A percentile compares a stretch with the other conserved stretches of the same genome.
Evolutionary conservation across 1,140 invertebrate species (phyloP).

Genomic region (Tyrophagus putrescentiae): DNA sequence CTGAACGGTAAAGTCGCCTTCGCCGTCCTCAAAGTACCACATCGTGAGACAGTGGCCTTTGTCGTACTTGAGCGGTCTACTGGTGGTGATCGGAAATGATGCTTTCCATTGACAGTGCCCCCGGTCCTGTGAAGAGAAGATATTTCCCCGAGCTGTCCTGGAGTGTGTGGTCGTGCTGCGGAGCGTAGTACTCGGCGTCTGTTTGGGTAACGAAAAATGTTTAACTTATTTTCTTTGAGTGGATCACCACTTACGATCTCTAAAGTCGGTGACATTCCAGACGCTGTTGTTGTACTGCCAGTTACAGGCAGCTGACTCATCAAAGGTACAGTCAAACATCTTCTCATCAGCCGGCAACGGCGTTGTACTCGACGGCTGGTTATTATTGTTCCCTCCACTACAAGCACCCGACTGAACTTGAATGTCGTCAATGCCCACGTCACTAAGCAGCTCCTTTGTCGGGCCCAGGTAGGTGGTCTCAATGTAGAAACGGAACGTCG

Average conservation of each 20-base stretch:
- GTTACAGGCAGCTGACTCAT: not conserved
- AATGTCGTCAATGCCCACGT: conserved; percentile 14
- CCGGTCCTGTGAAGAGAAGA: not conserved
- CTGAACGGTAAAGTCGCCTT: not conserved
- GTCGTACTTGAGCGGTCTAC: not conserved
- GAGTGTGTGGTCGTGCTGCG: not conserved
- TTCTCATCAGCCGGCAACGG: not conserved
- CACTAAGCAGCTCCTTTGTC: not conserved
- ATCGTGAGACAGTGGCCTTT: not conserved
- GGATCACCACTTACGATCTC: no score
- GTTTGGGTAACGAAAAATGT: not conserved
- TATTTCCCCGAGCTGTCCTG: not conserved
- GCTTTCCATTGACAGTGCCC: no score
- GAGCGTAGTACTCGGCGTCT: not conserved
- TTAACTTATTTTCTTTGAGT: no score
- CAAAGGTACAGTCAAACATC: not conserved
- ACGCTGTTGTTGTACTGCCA: not conserved
- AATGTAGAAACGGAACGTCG: not conserved
- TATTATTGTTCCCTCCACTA: not conserved
- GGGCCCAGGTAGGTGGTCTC: not conserved
- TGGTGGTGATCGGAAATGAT: not conserved
- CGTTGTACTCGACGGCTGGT: not conserved
- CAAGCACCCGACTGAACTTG: not conserved
- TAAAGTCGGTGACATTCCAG: no score
- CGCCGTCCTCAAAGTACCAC: conserved; percentile 12